Percentiles rank a stretch among this genome's conserved stretches.
These are phyloP conservation scores for Jordanella pulchra DNA, from an alignment of 2,797 vertebrate genomes.

Conservation along the genomic window DNA sequence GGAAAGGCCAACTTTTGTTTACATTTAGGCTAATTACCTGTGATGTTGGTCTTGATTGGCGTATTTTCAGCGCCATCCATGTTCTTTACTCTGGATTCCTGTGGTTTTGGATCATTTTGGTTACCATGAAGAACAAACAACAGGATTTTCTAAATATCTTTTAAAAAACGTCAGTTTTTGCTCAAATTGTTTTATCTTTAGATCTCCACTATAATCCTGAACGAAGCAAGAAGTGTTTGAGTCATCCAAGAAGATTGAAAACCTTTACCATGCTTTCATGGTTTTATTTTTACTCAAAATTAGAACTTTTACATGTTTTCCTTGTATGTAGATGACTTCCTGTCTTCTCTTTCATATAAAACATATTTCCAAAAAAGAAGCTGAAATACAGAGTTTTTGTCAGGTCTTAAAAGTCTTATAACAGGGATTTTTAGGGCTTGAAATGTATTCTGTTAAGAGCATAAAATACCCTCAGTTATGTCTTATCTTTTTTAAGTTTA, in stretches of 20 bases:
- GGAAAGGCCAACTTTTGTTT: constrained; percentile 39
- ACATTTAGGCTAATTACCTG: constrained; percentile 28
- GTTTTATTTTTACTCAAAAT: no score
- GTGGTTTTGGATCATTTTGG: background rate
- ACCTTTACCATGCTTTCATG: no score
- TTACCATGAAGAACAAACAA: no score
- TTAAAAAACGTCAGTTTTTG: background rate
- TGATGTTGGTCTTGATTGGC: constrained; percentile 5
- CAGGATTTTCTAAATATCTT: no score
- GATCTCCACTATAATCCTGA: background rate
- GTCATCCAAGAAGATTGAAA: no score
- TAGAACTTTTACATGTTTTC: background rate
- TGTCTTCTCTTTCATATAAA: background rate
- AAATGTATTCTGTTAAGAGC: no score
- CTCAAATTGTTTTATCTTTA: background rate
- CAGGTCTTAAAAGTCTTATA: no score
- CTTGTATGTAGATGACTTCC: background rate
- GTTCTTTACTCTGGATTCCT: background rate
- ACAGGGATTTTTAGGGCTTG: no score
- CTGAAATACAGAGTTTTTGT: no score
- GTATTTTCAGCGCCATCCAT: background rate
- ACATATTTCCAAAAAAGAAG: background rate
- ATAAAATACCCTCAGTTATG: background rate
- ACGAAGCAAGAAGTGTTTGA: background rate
- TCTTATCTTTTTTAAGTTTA: background rate